Conservation (phyloP, 2,113 vertebrate genomes). For the Crotalus horridus region DNA sequence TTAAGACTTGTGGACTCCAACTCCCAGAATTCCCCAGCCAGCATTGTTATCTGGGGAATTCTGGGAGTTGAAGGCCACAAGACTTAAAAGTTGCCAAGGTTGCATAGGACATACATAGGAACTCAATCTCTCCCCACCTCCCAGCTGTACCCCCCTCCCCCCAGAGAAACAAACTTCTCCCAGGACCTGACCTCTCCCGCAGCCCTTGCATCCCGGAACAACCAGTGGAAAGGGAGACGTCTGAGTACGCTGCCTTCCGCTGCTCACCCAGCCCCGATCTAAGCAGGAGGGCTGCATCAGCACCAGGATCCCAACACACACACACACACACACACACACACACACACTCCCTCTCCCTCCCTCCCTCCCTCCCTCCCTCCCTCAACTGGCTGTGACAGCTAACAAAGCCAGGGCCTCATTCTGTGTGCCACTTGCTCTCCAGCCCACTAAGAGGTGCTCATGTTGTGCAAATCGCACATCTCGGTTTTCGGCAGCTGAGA, state of each 20-base stretch:
- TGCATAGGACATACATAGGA: not conserved
- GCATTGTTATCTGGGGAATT: too few species aligned
- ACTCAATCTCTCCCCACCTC: not conserved
- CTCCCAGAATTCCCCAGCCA: not conserved
- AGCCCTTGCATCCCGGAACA: not conserved
- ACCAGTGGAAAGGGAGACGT: too few species aligned
- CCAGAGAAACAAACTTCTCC: not conserved
- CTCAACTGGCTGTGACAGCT: not conserved
- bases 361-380: not conserved
- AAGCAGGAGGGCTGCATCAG: not conserved
- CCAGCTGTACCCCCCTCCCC: not conserved
- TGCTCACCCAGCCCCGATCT: not conserved
- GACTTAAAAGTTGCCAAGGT: too few species aligned
- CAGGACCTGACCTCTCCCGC: not conserved
- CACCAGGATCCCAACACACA: too few species aligned
- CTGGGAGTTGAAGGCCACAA: too few species aligned
- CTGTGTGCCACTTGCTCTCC: not conserved
- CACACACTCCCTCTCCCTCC: fast-evolving
- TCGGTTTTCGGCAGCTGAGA: not conserved
- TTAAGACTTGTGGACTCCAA: not conserved
- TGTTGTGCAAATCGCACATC: not conserved
- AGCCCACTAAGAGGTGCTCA: not conserved
- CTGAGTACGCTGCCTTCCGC: not conserved
- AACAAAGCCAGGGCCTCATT: not conserved
- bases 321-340: too few species aligned